phyloP scores from a whole-genome alignment of 2,113 vertebrate species.

The Percopsis transmontana region DNA sequence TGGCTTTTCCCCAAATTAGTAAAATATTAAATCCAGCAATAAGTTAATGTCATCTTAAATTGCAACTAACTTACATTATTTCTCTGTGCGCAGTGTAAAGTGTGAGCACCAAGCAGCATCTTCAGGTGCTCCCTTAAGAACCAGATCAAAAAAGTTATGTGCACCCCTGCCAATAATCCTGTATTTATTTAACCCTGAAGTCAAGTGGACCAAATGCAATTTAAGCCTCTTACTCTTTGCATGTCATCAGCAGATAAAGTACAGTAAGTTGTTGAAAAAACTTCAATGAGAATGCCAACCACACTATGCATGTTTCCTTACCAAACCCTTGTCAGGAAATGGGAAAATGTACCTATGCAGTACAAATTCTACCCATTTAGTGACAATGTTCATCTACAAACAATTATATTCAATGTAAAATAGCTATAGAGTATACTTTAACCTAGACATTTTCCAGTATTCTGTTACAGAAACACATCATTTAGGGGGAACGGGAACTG shows the following conservation, averaged over 20 bases:
- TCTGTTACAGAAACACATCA: slow-evolving; percentile 4
- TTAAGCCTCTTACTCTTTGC: neutral
- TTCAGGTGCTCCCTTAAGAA: too few relatives aligned
- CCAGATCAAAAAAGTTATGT: too few relatives aligned
- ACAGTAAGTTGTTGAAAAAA: neutral
- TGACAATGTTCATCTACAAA: neutral
- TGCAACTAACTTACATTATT: too few relatives aligned
- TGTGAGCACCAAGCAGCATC: too few relatives aligned
- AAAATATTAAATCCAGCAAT: too few relatives aligned
- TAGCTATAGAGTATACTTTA: slow-evolving; percentile 5
- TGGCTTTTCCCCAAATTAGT: too few relatives aligned
- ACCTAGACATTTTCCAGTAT: neutral
- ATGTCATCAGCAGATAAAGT: neutral
- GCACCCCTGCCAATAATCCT: neutral
- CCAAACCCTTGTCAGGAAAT: too few relatives aligned
- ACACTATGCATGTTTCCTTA: too few relatives aligned
- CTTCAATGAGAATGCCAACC: too few relatives aligned
- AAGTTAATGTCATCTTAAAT: too few relatives aligned
- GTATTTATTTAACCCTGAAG: neutral
- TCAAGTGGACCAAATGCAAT: neutral
- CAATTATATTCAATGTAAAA: neutral
- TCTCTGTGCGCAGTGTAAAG: too few relatives aligned
- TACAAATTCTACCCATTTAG: neutral
- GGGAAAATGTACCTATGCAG: neutral
- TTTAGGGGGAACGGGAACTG: slow-evolving; percentile 31